Evolutionary conservation across 2,797 vertebrate genomes (phyloP), one percentile per base, ranked within the genome.

Genomic region (Mormyrops boulengeri): DNA sequence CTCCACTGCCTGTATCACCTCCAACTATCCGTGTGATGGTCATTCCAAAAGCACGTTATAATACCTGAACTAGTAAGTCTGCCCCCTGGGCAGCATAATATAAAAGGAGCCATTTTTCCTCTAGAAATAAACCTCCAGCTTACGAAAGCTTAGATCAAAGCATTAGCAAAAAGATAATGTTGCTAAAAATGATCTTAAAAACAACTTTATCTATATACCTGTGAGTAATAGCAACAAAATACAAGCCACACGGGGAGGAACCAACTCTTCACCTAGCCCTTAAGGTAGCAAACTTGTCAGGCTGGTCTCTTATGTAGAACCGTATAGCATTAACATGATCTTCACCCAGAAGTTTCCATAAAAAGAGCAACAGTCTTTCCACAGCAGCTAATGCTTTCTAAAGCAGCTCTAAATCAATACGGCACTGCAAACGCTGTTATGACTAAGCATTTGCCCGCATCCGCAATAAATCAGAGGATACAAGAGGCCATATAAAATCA

Each of bases 361-460:
- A 60, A 19, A 50, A 34, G 30, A 53, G 53, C n/a, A 57, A 50
- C 50, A 17, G 47, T 22, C 47, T 52, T 57, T 7, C 53, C 22
- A 87, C 34, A 57, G 30, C 38, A 14, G 52, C 2, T 57, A 87
- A 57, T 17, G 52, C 7, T 41, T 14, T 57, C 47, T 22, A 22
- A 22, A 19, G 85, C 52, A 19, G 26, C 26, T 22, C 85, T 86
- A 30, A 87, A 57, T 87, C 52, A 41, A 87, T 55, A 55, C 47
- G 8, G 26, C 26, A 38, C 9, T 57, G 34, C 50, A 87, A 57
- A 57, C 38, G 12, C 22, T 41, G 30, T 60, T 57, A 57, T 87
- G 85, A 87, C 85, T 87, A 60, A 87, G 85, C 85, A 87, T 38
- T 87, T 57, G 85, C 12, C 17, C 85, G 57, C 22, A 4, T 87